Evolutionary conservation across 2,888 invertebrate genomes (phyloP), one percentile per base, ranked within the genome.

Genomic region (Drosophila sordidula): DNA sequence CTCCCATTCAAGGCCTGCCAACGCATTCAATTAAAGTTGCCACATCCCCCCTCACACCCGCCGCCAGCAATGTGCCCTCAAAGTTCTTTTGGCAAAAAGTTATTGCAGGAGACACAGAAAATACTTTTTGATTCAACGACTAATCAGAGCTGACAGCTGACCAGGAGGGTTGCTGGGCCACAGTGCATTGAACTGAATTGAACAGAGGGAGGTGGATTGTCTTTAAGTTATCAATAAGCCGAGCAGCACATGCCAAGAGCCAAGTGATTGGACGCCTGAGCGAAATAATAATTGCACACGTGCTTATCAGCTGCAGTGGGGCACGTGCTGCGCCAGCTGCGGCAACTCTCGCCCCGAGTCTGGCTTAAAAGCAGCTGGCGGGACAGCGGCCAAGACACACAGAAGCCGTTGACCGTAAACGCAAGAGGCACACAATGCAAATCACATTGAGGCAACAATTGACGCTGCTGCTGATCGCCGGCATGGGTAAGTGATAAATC

Each of bases 21-120:
- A 67, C 61, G 63, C 74, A 74, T 77, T 74, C 78, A 77, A 77
- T 77, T 77, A 77, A 77, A 77, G 55, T 75, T 61, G 54, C 51
- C 22, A 22, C n/a, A 3, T 2, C 22, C 2, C 22, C 22, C 3
- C 22, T 3, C 22, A 2, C 22, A 4, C 22, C 22, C 2, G 0
- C 22, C 22, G 22, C 22, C 3, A 3, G 22, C 22, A 22, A 3
- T 36, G 4, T 4, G 34, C 32, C 1, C 4, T 1, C 36, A 34
- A 46, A 55, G 4, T 59, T 59, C 39, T 46, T 36, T 45, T 39
- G 25, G 25, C 11, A 25, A 45, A 47, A 55, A 73, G 52, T 56
- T 58, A 59, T 59, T 44, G 63, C 46, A 6, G 29, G 44, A 47
- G 38, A 32, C 52, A 9, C 29, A 64, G 12, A 11, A 11, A 54